Evolutionary conservation across 2,888 invertebrate genomes (phyloP), one percentile per base, ranked within the genome.

Genomic region (Drosophila aldrichi): DNA sequence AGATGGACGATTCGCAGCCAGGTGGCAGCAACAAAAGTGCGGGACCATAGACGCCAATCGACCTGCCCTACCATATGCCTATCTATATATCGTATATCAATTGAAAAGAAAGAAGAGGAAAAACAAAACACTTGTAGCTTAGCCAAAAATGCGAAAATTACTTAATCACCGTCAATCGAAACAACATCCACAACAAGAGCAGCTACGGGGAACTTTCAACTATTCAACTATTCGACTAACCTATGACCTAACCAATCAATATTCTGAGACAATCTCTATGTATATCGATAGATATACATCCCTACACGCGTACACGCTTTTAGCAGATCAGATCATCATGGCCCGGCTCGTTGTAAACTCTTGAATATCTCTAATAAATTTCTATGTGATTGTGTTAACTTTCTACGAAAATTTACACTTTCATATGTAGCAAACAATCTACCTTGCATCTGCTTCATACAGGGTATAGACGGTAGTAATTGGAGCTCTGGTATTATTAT

Each of bases 71-170:
- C 1, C 29, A 29, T 29, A 29, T 29, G 3, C 3, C 2, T 25
- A 25, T 25, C 6, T 29, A 36, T 36, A 38, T 10, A 16, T 10
- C n/a, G n/a, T 14, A 22, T 16, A 22, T 8, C 14, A 12, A 16
- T 5, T 12, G 3, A 10, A 49, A 49, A 1, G 12, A 49, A 32
- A 6, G 29, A 49, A 32, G 34, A 32, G 16, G 5, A 32, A 29
- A 49, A 20, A 49, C 55, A 38, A 9, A 20, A 48, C 38, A 29
- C 7, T 12, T 29, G 38, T 18, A 38, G 41, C 58, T 62, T 22
- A 66, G 62, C 38, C 59, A 52, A 54, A 56, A 54, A 59, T 54
- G 79, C 75, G 70, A 75, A 75, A 68, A 75, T 75, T 78, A 75
- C 78, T 77, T 75, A 68, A 78, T 65, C 74, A 71, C 59, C 64